Base-by-base conservation (phyloP, 2,797 vertebrate genomes). In the Halcyon smyrnensis region DNA sequence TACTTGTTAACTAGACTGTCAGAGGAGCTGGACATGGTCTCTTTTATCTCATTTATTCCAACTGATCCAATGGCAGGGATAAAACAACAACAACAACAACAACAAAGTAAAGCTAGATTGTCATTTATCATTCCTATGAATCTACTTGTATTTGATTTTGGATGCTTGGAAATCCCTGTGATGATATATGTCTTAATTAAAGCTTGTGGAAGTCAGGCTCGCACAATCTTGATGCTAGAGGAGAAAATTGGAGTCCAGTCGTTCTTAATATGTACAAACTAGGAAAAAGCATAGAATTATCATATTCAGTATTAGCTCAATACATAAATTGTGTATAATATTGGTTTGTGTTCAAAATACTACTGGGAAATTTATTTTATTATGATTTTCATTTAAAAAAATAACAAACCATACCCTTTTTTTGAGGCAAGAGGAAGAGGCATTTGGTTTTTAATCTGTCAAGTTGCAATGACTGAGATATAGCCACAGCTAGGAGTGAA, bases 381-480 rank as follows among this genome's bases (percentile, higher is more conserved):
- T 48, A 11, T 16, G 51, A n/a, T 46, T 87, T 70, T 75, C 46
- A 32, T 27, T 1, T 5, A 20, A 36, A 71, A 82, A 48, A 20
- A 7, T 24, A 48, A 48, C 12, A 48, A 24, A 48, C 21, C 46
- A 48, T 24, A 48, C 21, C 46, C 23, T 34, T 63, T 30, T 65
- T 64, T 71, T 64, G 36, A 69, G 32, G 25, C 78, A 19, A 45
- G 28, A 39, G 24, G 32, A 74, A 48, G 36, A 59, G 5, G 1
- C 11, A 36, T 87, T 62, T n/a, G 3, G 2, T 27, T 82, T 89
- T 67, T 75, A 36, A 54, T 37, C n/a, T 62, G 6, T 15, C 11
- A 43, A 37, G 7, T 63, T 77, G 17, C 24, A 14, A 45, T 50
- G 17, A 57, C 8, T 0, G 0, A 63, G 4, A n/a, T 59, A 51